phyloP scores from a whole-genome alignment of 2,797 vertebrate species.

The Squalus acanthias region DNA sequence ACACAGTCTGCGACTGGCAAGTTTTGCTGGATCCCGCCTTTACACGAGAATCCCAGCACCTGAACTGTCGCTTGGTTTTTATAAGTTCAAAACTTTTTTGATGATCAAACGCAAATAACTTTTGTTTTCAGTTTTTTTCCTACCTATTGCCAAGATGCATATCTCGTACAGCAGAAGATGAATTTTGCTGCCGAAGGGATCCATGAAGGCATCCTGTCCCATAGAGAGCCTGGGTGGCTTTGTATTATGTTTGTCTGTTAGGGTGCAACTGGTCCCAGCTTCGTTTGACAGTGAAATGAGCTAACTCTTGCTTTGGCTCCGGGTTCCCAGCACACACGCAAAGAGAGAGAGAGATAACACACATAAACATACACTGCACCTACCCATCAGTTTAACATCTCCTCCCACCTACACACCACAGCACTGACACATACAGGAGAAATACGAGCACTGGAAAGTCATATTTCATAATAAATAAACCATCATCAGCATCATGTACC shows the following conservation, averaged over 20 bases:
- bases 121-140: not conserved
- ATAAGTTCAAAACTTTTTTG: not conserved
- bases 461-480: not conserved
- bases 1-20: not conserved
- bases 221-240: constrained; percentile 29
- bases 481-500: not conserved
- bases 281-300: constrained; percentile 36
- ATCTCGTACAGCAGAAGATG: constrained; percentile 22
- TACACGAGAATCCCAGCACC: not conserved
- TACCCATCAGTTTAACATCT: constrained; percentile 8
- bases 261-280: not conserved
- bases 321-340: not conserved
- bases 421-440: not conserved
- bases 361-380: not conserved
- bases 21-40: not conserved
- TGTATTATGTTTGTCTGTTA: not conserved
- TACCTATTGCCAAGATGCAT: constrained; percentile 32
- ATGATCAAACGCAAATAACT: not conserved
- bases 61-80: not conserved
- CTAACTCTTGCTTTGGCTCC: not conserved
- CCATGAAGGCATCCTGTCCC: constrained; percentile 79
- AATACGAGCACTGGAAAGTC: not conserved
- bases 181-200: constrained; percentile 50
- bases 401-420: not conserved
- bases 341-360: not conserved